Evolutionary conservation across 1,140 invertebrate species (phyloP), one percentile per base, ranked within the genome.

Genomic region (Lepidurus couesii): DNA sequence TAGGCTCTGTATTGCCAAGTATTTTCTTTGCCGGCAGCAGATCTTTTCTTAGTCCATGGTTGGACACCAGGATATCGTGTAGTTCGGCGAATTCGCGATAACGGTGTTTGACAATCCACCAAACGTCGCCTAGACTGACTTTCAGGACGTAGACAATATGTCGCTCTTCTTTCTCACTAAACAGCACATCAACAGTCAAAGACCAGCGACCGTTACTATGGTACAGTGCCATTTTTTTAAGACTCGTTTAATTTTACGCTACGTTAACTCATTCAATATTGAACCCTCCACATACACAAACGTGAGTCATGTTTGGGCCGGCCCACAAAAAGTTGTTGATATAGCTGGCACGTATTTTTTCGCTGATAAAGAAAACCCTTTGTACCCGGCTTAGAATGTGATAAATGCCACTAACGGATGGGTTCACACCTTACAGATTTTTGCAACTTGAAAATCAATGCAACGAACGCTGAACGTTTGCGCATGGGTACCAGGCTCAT

Each of bases 11-110:
- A 81, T 92, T 93, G 0, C 92, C 91, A 82, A 94, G 90, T 16
- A 96, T 87, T 86, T 96, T 96, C 84, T 98, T 98, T 6, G 94
- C 93, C 21, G 96, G 96, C 13, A 98, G 84, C 77, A 95, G 87
- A 81, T 94, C 93, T 84, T 93, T 94, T 26, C 90, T 88, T 1
- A 95, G 90, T 21, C 92, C 90, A 84, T 93, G 90, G 81, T 94
- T 92, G 26, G 85, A 81, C 0, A 94, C 90, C 8, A 97, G 87
- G 83, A 90, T 91, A 16, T 95, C 92, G 84, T 98, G 93, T 7
- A 98, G 87, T 73, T 94, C 92, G 77, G 90, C 90, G 85, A 98
- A 98, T 81, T 96, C 94, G 83, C 90, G 95, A 85, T 96, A 98
- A 75, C 95, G 88, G 83, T 94, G 92, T 81, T 89, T 90, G 1